A percentile compares a stretch with the other conserved stretches of the same genome.
Conservation (phyloP, 1,140 invertebrate species). For the Hypothenemus hampei region DNA sequence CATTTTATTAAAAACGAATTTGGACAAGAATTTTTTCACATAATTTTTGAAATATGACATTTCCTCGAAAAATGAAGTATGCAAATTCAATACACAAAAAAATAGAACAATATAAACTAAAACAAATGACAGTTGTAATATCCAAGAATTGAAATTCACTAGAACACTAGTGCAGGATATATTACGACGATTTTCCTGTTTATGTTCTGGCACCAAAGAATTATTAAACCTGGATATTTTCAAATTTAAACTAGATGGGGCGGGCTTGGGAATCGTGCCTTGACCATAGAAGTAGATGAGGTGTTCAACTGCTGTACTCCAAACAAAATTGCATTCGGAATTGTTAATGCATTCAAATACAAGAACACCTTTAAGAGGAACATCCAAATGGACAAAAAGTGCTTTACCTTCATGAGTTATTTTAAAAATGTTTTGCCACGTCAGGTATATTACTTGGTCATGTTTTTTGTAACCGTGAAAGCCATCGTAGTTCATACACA, state of each 20-base stretch:
- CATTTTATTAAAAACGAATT: constrained; percentile 18
- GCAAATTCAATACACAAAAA: constrained; percentile 1
- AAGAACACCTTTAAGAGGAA: neutral
- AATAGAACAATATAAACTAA: constrained; percentile 2
- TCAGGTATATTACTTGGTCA: neutral
- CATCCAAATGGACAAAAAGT: constrained; percentile 6
- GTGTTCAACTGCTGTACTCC: constrained; percentile 10
- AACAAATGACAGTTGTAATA: constrained; percentile 1
- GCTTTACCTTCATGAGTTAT: constrained; percentile 19
- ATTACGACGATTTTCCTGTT: neutral
- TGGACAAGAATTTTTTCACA: constrained; percentile 4
- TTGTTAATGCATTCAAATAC: constrained; percentile 16
- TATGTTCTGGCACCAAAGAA: too few relatives aligned
- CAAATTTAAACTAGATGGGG: too few relatives aligned
- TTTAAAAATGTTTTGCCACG: constrained; percentile 17
- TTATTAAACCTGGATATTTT: too few relatives aligned
- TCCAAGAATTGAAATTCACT: constrained; percentile 1
- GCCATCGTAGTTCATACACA: constrained; percentile 28
- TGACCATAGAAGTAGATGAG: constrained; percentile 12
- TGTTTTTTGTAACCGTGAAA: constrained; percentile 14
- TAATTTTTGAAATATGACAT: neutral
- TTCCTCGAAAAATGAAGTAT: constrained; percentile 13
- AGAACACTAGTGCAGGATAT: constrained; percentile 1
- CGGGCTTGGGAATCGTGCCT: neutral
- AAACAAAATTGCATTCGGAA: constrained; percentile 25